Percentiles rank a stretch among this genome's conserved stretches.
These are phyloP conservation scores for Chloroceryle amazona DNA, from an alignment of 2,797 vertebrate genomes.

Conservation along the genomic window DNA sequence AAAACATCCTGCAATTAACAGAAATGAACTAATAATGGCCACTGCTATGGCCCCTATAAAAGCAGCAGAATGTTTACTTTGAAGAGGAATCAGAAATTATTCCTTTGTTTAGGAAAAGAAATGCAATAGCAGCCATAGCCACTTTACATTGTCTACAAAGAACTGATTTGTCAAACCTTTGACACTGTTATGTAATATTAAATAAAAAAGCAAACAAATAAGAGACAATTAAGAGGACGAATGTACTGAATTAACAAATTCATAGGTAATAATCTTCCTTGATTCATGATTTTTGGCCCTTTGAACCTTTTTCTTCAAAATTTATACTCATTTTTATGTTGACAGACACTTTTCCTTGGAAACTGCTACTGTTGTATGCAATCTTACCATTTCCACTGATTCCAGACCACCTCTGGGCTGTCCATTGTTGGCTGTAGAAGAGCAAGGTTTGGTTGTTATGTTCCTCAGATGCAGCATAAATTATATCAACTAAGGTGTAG, in stretches of 20 bases:
- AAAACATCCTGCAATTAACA: not conserved
- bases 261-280: not conserved
- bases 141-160: not conserved
- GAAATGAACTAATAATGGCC: not conserved
- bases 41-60: not conserved
- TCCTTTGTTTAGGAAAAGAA: not conserved
- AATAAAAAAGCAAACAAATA: not conserved
- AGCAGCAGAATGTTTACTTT: not conserved
- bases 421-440: fast-evolving
- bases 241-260: not conserved
- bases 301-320: not conserved
- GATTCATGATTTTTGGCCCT: not conserved
- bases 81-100: not conserved
- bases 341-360: not conserved
- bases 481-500: fast-evolving
- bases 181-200: not conserved
- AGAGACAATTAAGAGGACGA: not conserved
- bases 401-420: not conserved
- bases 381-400: not conserved
- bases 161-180: not conserved
- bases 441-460: fast-evolving
- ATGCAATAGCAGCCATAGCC: too few species aligned
- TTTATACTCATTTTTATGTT: not conserved
- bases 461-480: not conserved
- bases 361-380: not conserved